Evolutionary conservation across 2,888 invertebrate genomes (phyloP), one percentile per base, ranked within the genome.

Genomic region (Amphipoea oculea): DNA sequence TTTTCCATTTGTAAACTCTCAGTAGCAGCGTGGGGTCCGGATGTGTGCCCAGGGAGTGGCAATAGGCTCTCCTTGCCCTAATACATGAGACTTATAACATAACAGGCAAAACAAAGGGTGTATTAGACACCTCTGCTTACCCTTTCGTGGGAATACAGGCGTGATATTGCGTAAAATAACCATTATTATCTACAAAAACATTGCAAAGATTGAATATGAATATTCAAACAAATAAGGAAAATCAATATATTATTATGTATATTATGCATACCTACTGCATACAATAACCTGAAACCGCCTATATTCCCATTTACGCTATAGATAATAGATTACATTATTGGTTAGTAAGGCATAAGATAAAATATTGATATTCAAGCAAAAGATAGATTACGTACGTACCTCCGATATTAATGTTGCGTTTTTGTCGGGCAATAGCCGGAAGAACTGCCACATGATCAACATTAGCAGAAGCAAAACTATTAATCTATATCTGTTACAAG

Each of bases 381-480:
- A 79, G 69, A 79, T 77, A 83, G 67, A 79, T 70, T 36, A 96
- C 96, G 51, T 78, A 82, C 82, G 51, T 78, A 82, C 82, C 94
- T 94, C 94, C 45, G 93, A 85, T 86, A 95, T 76, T 76, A 92
- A 86, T 54, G 81, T 81, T 45, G 87, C 85, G 54, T 92, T 88
- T 89, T 94, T 94, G 48, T 93, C 92, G 23, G 95, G 95, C 81
- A 96, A 89, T 66, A 96, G 89, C 48, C 95, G 94, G 78, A 95
- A 93, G 77, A 95, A 90, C 90, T 97, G 97, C 96, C 96, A 97
- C 90, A 95, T 91, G 88, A 97, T 97, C 82, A 97, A 90, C n/a
- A 92, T 91, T 69, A 96, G 76, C 81, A 97, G 91, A 67, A 96
- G 88, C 57, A 96, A 88, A 85, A 97, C 96, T 71, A 96, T 90